Evolutionary conservation across 2,888 invertebrate genomes (phyloP).

Genomic region (Temnothorax ravouxi): DNA sequence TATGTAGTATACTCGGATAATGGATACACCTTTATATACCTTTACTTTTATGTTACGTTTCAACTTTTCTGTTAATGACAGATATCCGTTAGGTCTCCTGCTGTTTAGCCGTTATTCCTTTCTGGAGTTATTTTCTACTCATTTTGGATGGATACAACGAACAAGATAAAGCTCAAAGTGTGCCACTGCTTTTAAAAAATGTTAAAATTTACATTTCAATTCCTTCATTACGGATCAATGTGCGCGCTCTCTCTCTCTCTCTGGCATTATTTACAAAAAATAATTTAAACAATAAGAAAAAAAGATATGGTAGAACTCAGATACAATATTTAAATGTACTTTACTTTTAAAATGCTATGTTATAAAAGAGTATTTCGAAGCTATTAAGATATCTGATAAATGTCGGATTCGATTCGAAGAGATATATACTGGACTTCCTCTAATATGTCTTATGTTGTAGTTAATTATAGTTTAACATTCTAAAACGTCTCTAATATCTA

Average conservation of each 20-base stretch:
- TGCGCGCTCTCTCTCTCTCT: too few species aligned
- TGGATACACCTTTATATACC: background rate
- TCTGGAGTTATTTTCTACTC: slow-evolving; percentile 1
- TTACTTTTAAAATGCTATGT: background rate
- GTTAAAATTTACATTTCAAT: too few species aligned
- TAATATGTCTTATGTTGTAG: background rate
- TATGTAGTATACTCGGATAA: background rate
- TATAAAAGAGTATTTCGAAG: background rate
- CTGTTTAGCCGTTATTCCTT: slow-evolving; percentile 12
- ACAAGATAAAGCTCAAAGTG: background rate
- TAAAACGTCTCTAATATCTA: background rate
- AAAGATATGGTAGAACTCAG: background rate
- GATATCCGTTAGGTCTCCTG: slow-evolving; percentile 15
- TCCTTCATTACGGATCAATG: background rate
- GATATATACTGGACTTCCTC: background rate
- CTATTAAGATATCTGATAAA: background rate
- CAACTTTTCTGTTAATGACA: slow-evolving; percentile 12
- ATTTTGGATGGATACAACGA: background rate
- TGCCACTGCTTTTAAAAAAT: background rate
- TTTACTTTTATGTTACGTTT: slow-evolving; percentile 1
- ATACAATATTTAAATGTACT: slow-evolving; percentile 4
- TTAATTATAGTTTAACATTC: background rate
- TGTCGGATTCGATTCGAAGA: background rate
- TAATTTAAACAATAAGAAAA: background rate
- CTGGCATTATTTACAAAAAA: background rate